Evolutionary conservation across 1,140 invertebrate genomes (phyloP).

Genomic region (Thalassaphorura encarpata): DNA sequence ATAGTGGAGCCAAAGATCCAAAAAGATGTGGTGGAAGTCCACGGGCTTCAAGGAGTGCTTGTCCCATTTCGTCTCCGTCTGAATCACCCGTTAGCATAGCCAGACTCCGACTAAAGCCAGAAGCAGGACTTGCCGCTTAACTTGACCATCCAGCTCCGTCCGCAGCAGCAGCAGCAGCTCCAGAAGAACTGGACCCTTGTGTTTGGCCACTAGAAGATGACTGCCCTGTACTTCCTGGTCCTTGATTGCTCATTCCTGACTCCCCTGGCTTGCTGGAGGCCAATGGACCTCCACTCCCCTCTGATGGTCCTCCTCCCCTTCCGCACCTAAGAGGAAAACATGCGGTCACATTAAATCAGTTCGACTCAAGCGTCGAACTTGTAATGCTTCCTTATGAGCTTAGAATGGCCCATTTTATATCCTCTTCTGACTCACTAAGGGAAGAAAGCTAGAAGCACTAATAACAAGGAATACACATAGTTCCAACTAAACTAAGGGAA

Average conservation of each 20-base stretch:
- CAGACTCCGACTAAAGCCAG: conserved; percentile 35
- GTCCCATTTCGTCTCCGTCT: conserved; percentile 70
- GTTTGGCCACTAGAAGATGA: not conserved
- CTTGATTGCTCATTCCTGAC: conserved; percentile 42
- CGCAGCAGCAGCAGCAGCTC: conserved; percentile 1
- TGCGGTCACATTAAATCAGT: too few species aligned
- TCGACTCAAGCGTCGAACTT: too few species aligned
- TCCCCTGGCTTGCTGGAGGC: conserved; percentile 46
- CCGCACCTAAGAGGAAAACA: conserved; percentile 18
- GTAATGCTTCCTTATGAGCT: too few species aligned
- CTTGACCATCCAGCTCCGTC: not conserved
- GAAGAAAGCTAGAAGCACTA: too few species aligned
- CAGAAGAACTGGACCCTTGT: not conserved
- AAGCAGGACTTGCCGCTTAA: not conserved
- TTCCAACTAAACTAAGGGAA: too few species aligned
- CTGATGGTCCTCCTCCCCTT: conserved; percentile 27
- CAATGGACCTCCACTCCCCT: conserved; percentile 23
- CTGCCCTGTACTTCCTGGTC: conserved; percentile 22
- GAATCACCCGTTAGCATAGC: conserved; percentile 32
- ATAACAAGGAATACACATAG: too few species aligned
- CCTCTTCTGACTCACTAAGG: too few species aligned
- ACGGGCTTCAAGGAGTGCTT: conserved; percentile 78
- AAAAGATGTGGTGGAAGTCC: conserved; percentile 92
- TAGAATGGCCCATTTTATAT: too few species aligned
- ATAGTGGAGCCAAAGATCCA: conserved; percentile 81